These are phyloP conservation scores for Omphaloscelis lunosa DNA, from an alignment of 2,888 invertebrate species.

Conservation along the genomic window DNA sequence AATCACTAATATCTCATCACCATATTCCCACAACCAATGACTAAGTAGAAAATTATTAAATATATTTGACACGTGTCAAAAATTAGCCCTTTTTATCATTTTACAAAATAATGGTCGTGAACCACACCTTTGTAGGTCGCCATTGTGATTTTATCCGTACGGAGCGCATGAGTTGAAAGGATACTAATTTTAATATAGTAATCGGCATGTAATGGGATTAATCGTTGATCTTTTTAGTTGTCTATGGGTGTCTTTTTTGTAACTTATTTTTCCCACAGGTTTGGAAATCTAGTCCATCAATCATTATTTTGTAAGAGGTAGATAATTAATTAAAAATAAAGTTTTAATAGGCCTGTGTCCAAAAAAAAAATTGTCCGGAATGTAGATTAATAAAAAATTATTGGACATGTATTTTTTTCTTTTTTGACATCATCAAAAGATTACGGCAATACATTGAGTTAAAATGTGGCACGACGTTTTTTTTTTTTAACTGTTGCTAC, in stretches of 20 bases:
- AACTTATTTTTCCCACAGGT: neutral
- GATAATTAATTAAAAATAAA: neutral
- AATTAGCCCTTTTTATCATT: constrained; percentile 72
- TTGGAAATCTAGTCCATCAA: neutral
- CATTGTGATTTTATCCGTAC: constrained; percentile 48
- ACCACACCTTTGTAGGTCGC: constrained; percentile 62
- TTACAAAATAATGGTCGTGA: constrained; percentile 44
- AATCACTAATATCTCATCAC: constrained; percentile 63
- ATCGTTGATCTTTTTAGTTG: constrained; percentile 49
- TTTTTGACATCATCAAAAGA: too few relatives aligned
- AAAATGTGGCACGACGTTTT: too few relatives aligned
- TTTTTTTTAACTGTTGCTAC: too few relatives aligned
- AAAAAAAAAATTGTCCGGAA: too few relatives aligned
- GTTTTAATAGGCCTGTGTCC: too few relatives aligned
- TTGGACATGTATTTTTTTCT: too few relatives aligned
- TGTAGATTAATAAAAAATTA: too few relatives aligned
- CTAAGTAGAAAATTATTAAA: constrained; percentile 76
- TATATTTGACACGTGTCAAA: constrained; percentile 77
- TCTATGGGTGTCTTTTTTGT: constrained; percentile 17
- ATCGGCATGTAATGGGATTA: constrained; percentile 62
- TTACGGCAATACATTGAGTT: too few relatives aligned
- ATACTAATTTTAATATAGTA: constrained; percentile 60
- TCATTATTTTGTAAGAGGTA: neutral
- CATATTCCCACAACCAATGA: constrained; percentile 78
- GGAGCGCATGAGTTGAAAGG: constrained; percentile 58